phyloP scores from a whole-genome alignment of 2,113 vertebrate species.

The Chloropsis hardwickii region DNA sequence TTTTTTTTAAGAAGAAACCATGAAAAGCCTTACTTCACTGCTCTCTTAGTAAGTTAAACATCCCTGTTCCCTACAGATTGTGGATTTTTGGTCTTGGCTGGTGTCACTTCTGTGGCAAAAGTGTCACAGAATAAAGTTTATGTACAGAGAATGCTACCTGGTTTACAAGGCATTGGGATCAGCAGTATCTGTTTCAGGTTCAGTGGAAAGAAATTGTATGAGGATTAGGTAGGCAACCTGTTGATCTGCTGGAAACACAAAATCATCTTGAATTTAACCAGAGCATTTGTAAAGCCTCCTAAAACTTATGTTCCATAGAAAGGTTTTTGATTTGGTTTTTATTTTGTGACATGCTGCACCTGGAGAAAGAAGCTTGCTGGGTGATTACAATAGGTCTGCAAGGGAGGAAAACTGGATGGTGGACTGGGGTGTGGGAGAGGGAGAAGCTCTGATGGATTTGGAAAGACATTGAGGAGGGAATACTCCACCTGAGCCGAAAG shows the following conservation, averaged over 20 bases:
- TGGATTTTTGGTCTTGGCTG: background rate
- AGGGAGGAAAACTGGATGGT: background rate
- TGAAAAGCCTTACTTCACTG: background rate
- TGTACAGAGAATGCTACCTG: background rate
- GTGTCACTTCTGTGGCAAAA: background rate
- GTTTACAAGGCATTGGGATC: rapidly evolving
- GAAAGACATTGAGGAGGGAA: background rate
- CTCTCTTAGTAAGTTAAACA: background rate
- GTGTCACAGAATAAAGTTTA: background rate
- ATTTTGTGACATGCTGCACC: background rate
- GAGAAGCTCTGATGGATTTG: background rate
- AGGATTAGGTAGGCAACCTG: background rate
- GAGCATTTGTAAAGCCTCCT: background rate
- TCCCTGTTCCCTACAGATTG: background rate
- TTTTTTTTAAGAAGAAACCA: background rate
- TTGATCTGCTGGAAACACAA: background rate
- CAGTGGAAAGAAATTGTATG: background rate
- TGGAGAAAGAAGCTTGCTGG: background rate
- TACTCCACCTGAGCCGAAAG: background rate
- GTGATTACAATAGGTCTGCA: background rate
- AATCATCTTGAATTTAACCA: background rate
- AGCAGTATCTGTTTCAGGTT: background rate
- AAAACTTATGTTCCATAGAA: background rate
- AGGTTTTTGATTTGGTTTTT: background rate
- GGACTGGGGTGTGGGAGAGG: rapidly evolving